phyloP scores from a whole-genome alignment of 1,140 invertebrate species.

The Caenorhabditis tropicalis region DNA sequence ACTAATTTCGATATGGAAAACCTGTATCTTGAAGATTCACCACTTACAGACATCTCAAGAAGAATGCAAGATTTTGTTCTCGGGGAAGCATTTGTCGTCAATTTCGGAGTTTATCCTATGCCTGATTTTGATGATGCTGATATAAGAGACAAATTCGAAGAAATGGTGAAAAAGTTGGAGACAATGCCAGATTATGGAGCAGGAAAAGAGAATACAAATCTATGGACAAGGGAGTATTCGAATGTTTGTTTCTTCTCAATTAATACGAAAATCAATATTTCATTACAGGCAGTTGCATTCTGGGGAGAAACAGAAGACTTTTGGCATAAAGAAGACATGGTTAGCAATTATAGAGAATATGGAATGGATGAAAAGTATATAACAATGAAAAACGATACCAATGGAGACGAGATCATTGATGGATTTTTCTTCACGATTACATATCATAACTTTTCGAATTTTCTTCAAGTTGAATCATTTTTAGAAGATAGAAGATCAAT shows the following conservation, averaged over 20 bases:
- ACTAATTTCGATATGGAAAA: conserved; percentile 70
- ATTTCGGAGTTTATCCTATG: conserved; percentile 65
- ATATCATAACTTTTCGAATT: conserved; percentile 67
- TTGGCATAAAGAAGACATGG: conserved; percentile 59
- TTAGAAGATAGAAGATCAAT: conserved; percentile 60
- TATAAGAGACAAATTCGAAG: conserved; percentile 57
- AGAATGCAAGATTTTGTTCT: conserved; percentile 69
- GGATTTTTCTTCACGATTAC: conserved; percentile 66
- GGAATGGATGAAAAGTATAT: conserved; percentile 65
- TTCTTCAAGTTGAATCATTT: conserved; percentile 65
- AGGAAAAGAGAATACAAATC: conserved; percentile 60
- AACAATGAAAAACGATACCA: conserved; percentile 55
- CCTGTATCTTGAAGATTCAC: conserved; percentile 64
- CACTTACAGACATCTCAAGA: conserved; percentile 65
- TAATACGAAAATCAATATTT: neutral
- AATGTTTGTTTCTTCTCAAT: conserved; percentile 31
- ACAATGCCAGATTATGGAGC: conserved; percentile 62
- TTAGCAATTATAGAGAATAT: conserved; percentile 64
- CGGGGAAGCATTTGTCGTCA: conserved; percentile 66
- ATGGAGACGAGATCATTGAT: conserved; percentile 62
- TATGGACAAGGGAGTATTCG: conserved; percentile 66
- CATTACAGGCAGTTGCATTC: conserved; percentile 62
- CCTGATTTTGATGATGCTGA: conserved; percentile 60
- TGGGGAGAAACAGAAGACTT: conserved; percentile 67
- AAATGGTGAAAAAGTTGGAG: conserved; percentile 65